Conservation (phyloP, 2,888 invertebrate genomes). For the Itoplectis maculator region DNA sequence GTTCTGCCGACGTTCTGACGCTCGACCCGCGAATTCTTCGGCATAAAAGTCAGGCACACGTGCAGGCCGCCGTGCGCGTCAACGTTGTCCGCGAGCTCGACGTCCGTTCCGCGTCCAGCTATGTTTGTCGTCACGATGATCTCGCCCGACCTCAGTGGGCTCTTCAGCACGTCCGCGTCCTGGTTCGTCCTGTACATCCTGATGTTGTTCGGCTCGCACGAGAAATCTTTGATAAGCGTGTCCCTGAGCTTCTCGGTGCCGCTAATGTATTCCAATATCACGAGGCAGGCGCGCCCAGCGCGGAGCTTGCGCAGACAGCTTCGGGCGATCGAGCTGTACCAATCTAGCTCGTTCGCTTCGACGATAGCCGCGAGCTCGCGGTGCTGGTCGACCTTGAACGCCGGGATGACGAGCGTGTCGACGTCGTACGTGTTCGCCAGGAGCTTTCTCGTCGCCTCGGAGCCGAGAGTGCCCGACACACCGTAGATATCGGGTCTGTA, state of each 20-base stretch:
- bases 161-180: constrained; percentile 59
- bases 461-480: constrained; percentile 82
- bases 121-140: constrained; percentile 83
- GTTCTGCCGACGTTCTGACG: constrained; percentile 83
- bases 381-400: constrained; percentile 74
- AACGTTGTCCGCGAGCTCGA: constrained; percentile 75
- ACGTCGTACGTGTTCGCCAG: constrained; percentile 75
- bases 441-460: constrained; percentile 76
- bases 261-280: constrained; percentile 69
- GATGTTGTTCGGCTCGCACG: constrained; percentile 13
- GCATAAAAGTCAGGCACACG: constrained; percentile 82
- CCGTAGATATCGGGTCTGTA: constrained; percentile 79
- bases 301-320: constrained; percentile 55
- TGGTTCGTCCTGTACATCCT: constrained; percentile 32
- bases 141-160: constrained; percentile 67
- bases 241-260: constrained; percentile 19
- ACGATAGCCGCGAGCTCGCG: constrained; percentile 71
- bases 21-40: constrained; percentile 81
- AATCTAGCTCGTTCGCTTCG: constrained; percentile 53
- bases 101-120: constrained; percentile 82
- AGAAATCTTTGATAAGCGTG: constrained; percentile 17
- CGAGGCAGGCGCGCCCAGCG: constrained; percentile 74
- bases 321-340: constrained; percentile 61
- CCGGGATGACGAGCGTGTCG: constrained; percentile 78
- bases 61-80: constrained; percentile 80